Base-by-base conservation (phyloP, 2,888 invertebrate genomes). In the Microctonus hyperodae region DNA sequence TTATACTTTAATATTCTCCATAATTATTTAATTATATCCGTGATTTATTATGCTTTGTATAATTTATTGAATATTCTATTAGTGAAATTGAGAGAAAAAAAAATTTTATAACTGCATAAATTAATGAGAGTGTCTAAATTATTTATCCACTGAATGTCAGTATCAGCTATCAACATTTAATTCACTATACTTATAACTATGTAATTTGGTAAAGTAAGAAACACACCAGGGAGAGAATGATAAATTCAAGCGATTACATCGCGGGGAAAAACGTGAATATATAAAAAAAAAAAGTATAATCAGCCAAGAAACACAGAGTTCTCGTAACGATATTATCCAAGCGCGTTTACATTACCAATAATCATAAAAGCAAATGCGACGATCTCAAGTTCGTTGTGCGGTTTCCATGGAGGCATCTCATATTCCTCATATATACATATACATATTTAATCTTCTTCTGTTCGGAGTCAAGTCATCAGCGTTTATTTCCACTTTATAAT, bases 331-430 rank as follows among this genome's bases (percentile, higher is more conserved):
- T 44, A 44, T 44, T 44, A 44, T 61, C 40, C 16, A 53, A 25
- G 16, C 33, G 37, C 40, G 51, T 63, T 23, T 55, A 63, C 37
- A 59, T 67, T 64, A 67, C 67, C 67, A 67, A 67, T 63, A 64
- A 64, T 40, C 63, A 50, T 63, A 64, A 67, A 63, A 53, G 23
- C 44, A 64, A 63, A 35, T 35, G 61, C 31, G 6, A 40, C 62
- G 62, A 57, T 67, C 57, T 62, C 62, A 28, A 62, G 56, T 51
- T 25, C 28, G 23, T 28, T 25, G 23, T 33, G 56, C 6, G 40
- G 31, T 50, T 13, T 51, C 44, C 33, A 28, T 61, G 53, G 16
- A 1, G 6, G 16, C 16, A 16, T 44, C 7, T 44, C 20, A 44
- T 44, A 44, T 44, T 44, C n/a, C n/a, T n/a, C n/a, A 13, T n/a